Evolutionary conservation across 1,140 invertebrate genomes (phyloP), one percentile per base, ranked within the genome.

Genomic region (Subanguina moxae): DNA sequence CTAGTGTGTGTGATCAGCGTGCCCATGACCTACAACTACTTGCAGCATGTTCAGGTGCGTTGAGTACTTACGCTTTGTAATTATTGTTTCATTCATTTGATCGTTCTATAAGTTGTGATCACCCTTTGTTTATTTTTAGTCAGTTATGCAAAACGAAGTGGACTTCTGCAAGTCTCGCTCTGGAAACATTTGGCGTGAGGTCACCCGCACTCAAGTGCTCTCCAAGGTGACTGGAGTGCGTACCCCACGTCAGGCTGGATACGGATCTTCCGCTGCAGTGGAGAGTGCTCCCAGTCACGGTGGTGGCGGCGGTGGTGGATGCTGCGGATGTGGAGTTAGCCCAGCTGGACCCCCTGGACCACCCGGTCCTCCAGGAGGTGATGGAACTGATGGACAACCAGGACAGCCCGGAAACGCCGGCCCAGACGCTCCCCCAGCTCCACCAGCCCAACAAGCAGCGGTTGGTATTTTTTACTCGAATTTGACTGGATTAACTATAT

Each of bases 21-120:
- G 17, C 78, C 78, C 28, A 80, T 80, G 78, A 58, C 79, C 64
- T 80, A 80, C 77, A 80, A 80, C 67, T 79, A 80, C 79, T 57
- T 65, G 59, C 66, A 72, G 52, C 72, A 75, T 52, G 46, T 72
- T 23, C 72, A 72, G 32, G 32, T 38, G 11, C 3, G 3, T 38
- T 38, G 32, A 11, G n/a, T n/a, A n/a, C 32, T 38, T 38, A 38
- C 32, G 32, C 32, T 38, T 38, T 38, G 11, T 38, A 38, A 11
- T 11, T 38, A 11, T 5, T 11, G 3, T 38, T 11, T 38, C 3
- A 38, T 11, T 11, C 32, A 38, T 5, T 5, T 38, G 3, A 38
- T 38, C 3, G 3, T 38, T 38, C 32, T 38, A 38, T 3, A 11
- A 38, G 11, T 38, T 5, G 3, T 38, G 3, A 5, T 3, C 32